Evolutionary conservation across 1,140 invertebrate species (phyloP).

Genomic region (Hetaerina americana): DNA sequence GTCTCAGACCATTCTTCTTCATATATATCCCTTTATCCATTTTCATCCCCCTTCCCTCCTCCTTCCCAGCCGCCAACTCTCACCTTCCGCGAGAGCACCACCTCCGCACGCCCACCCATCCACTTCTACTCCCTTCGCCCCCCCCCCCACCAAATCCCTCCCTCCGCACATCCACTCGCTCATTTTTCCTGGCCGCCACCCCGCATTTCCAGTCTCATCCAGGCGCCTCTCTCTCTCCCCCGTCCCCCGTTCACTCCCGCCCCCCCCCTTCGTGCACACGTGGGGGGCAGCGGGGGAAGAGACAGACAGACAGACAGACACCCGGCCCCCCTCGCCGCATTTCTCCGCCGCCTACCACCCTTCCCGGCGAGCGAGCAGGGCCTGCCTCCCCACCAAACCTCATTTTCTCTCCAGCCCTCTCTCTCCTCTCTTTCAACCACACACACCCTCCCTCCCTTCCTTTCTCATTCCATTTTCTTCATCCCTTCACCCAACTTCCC

Average conservation of each 20-base stretch:
- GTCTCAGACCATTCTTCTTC: too few relatives aligned
- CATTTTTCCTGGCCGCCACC: background rate
- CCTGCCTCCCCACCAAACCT: too few relatives aligned
- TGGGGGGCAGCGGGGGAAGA: too few relatives aligned
- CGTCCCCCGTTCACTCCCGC: background rate
- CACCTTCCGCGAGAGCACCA: background rate
- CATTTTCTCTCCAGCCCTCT: background rate
- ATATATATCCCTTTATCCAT: background rate
- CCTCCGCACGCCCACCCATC: too few relatives aligned
- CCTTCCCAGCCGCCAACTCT: background rate
- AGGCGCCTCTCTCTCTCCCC: background rate
- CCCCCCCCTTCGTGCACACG: too few relatives aligned
- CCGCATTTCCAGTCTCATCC: background rate
- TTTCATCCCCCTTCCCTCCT: background rate
- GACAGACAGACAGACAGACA: too few relatives aligned
- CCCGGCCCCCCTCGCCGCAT: background rate
- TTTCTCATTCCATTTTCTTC: too few relatives aligned
- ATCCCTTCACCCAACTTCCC: background rate
- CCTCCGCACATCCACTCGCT: background rate
- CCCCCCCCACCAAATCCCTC: background rate
- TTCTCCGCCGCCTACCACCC: background rate
- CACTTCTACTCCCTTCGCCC: background rate
- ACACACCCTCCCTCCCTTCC: background rate
- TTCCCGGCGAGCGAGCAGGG: too few relatives aligned
- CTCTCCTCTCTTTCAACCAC: background rate